Evolutionary conservation across 1,140 invertebrate species (phyloP).

Genomic region (Drosophila fuyamai): DNA sequence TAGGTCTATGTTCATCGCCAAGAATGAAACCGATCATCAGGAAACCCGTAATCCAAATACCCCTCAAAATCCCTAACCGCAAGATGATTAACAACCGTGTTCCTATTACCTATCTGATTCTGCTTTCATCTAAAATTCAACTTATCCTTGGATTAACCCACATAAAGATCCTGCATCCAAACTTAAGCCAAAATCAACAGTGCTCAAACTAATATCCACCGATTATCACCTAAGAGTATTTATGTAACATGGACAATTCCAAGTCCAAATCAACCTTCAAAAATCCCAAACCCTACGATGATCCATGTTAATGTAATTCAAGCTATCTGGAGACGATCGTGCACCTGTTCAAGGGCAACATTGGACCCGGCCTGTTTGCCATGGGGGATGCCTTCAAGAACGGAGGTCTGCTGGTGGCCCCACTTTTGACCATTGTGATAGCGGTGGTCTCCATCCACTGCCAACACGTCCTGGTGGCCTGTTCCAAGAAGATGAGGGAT

Average conservation of each 20-base stretch:
- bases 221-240: too few species aligned
- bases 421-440: slow-evolving; percentile 88
- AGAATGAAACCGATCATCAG: background rate
- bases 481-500: slow-evolving; percentile 88
- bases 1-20: too few species aligned
- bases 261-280: background rate
- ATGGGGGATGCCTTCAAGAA: slow-evolving; percentile 92
- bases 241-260: background rate
- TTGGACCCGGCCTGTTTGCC: slow-evolving; percentile 91
- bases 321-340: slow-evolving; percentile 89
- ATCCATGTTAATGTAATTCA: slow-evolving; percentile 14
- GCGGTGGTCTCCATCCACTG: slow-evolving; percentile 90
- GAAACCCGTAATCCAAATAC: background rate
- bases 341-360: slow-evolving; percentile 91
- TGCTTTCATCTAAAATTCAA: too few species aligned
- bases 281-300: slow-evolving; percentile 1
- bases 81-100: background rate
- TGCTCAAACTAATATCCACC: too few species aligned
- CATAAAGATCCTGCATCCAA: background rate
- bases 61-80: background rate
- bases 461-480: slow-evolving; percentile 90
- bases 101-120: background rate
- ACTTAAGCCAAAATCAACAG: too few species aligned
- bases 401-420: slow-evolving; percentile 89
- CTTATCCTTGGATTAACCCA: too few species aligned